Base-by-base conservation (phyloP, 2,113 vertebrate species). In the Zosterops pallidus region DNA sequence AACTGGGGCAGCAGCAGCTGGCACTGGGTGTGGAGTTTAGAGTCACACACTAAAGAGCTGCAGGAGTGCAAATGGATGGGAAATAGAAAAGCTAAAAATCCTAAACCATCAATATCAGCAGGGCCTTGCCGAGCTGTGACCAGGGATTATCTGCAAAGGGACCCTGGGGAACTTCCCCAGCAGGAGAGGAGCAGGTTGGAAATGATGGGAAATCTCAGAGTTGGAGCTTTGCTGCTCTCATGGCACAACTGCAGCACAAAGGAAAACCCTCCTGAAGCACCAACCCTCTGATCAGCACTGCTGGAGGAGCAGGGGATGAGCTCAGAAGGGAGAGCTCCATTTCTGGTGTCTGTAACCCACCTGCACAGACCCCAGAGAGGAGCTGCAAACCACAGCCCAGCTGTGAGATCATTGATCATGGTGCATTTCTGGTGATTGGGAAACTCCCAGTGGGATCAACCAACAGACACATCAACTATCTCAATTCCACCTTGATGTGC, bases 191-290 rank as follows among this genome's bases (percentile, higher is more conserved):
- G n/a, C 1, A 3, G 35, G 18, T 14, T 35, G 31, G 28, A 19
- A 37, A 11, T 0, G 10, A 42, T 3, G 39, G 47, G 5, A 28
- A 35, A 68, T 16, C 68, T 9, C 68, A 24, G 23, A 0, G 8
- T 1, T 56, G 1, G 49, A n/a, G 50, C 42, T 85, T 47, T 68
- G 69, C 49, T 76, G 52, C 31, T 33, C 56, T 37, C 41, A 1
- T 5, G 52, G 44, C 42, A 44, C 0, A 0, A 5, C 25, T 9
- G 14, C 28, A 50, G 63, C 1, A 1, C 69, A 22, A 53, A 78
- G 18, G 4, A 78, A 50, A 75, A 11, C 11, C 3, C 33, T 3
- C 42, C 4, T 33, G 52, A 28, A 33, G 46, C 1, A 14, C 7
- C 84, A 52, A 1, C 44, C 65, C 60, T 57, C 6, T 13, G 35